Conservation (phyloP, 2,113 vertebrate genomes). For the Uropsilus gracilis region DNA sequence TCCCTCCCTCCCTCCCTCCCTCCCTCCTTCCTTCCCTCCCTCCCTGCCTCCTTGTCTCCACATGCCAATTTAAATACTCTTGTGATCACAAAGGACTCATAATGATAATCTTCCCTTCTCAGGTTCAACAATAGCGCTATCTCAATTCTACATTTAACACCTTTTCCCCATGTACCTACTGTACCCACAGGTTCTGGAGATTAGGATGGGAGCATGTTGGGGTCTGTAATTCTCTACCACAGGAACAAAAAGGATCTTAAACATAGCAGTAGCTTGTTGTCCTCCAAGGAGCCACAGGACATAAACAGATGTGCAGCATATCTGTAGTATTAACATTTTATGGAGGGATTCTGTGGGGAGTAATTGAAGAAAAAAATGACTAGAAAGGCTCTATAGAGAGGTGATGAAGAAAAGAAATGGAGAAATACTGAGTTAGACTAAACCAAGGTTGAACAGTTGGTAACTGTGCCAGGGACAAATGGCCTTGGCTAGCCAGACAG, state of each 20-base stretch:
- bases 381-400: background rate
- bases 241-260: background rate
- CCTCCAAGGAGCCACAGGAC: background rate
- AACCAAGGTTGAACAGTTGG: background rate
- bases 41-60: background rate
- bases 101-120: background rate
- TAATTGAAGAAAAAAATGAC: background rate
- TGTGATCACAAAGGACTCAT: background rate
- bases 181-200: background rate
- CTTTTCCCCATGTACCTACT: background rate
- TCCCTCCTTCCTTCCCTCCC: no score
- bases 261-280: background rate
- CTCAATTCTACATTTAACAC: background rate
- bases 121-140: background rate
- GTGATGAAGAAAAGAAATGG: background rate
- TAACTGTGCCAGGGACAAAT: background rate
- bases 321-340: slow-evolving; percentile 14
- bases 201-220: background rate
- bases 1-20: no score
- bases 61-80: background rate
- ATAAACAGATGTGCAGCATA: background rate
- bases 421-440: background rate
- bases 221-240: background rate
- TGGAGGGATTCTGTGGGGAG: background rate
- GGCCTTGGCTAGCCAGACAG: background rate